Conservation (phyloP, 1,140 invertebrate genomes). For the Sitodiplosis mosellana region DNA sequence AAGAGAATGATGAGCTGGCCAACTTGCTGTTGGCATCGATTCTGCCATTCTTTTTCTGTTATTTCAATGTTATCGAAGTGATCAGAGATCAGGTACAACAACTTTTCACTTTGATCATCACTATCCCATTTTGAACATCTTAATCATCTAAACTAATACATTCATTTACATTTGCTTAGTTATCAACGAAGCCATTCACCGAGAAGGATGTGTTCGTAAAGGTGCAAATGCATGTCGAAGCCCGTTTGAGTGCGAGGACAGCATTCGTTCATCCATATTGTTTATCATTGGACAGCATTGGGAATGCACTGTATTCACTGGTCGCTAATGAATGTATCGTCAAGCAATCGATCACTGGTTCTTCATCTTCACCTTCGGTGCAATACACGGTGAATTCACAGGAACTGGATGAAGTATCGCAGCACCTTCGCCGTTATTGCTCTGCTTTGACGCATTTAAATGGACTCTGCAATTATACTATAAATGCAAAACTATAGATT, state of each 20-base stretch:
- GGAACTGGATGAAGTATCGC: background rate
- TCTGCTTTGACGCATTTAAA: background rate
- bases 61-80: conserved; percentile 10
- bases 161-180: conserved; percentile 2
- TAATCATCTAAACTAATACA: conserved; percentile 2
- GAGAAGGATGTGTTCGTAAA: conserved; percentile 27
- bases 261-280: conserved; percentile 36
- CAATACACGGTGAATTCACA: no score
- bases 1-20: background rate
- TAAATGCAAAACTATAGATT: background rate
- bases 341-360: background rate
- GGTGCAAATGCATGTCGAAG: conserved; percentile 31
- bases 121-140: conserved; percentile 9
- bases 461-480: background rate
- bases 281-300: conserved; percentile 33
- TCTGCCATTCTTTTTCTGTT: background rate
- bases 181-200: conserved; percentile 14
- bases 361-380: background rate
- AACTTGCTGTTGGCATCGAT: background rate
- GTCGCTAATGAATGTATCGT: background rate
- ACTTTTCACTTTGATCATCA: conserved; percentile 18
- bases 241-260: conserved; percentile 14
- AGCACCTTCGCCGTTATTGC: background rate
- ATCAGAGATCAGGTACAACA: conserved; percentile 15
- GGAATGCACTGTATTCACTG: conserved; percentile 19